Percentiles rank a stretch among this genome's conserved stretches.
These are phyloP conservation scores for Bos taurus DNA, from an alignment of 2,113 vertebrate genomes.

Conservation along the genomic window DNA sequence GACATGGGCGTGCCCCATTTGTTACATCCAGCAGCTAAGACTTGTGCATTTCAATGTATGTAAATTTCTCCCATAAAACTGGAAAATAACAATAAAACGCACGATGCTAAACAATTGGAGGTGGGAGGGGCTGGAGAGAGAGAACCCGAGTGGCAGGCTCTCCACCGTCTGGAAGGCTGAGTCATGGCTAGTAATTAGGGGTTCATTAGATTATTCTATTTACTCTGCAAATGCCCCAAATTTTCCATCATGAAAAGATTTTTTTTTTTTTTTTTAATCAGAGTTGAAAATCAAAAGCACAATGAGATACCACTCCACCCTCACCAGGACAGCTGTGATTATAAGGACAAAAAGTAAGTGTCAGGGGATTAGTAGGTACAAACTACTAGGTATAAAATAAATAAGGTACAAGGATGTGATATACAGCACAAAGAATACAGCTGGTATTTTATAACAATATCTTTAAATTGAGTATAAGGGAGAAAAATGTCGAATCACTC, in stretches of 20 bases:
- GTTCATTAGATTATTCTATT: neutral
- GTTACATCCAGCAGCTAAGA: neutral
- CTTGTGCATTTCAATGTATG: neutral
- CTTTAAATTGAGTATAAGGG: neutral
- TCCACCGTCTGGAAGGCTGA: neutral
- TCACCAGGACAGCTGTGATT: neutral
- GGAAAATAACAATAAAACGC: neutral
- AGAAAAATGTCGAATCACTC: neutral
- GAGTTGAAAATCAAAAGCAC: neutral
- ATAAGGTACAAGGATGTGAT: neutral
- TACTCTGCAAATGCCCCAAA: neutral
- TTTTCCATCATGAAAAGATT: neutral
- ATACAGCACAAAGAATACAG: neutral
- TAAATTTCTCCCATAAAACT: neutral
- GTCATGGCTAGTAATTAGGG: neutral
- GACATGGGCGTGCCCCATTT: rapidly evolving
- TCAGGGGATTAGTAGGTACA: neutral
- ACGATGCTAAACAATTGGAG: neutral
- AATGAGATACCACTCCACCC: neutral
- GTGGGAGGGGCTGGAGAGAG: neutral
- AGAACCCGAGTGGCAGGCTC: no score
- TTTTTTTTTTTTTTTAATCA: neutral
- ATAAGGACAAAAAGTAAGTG: neutral
- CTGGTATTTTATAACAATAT: neutral
- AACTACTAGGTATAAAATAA: neutral